A percentile compares a stretch with the other conserved stretches of the same genome.
Evolutionary conservation across 1,140 invertebrate genomes (phyloP).

Genomic region (Lithobius niger): DNA sequence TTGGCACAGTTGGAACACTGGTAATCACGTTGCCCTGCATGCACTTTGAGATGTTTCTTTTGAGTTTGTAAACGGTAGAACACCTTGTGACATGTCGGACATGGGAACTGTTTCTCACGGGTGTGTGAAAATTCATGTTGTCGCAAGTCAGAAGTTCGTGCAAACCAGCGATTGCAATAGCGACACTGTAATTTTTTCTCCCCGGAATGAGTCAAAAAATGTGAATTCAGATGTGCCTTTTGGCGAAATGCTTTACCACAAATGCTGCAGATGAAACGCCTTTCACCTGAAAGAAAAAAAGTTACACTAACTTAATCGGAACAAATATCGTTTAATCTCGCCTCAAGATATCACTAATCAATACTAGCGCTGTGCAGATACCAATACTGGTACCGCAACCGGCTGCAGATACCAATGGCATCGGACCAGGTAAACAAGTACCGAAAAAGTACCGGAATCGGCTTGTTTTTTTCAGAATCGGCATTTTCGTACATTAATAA

Average conservation of each 20-base stretch:
- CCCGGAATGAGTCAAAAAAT: conserved; percentile 10
- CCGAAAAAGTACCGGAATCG: no score
- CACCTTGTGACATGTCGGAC: not conserved
- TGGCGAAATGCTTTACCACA: conserved; percentile 11
- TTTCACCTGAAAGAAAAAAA: conserved; percentile 6
- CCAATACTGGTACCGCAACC: no score
- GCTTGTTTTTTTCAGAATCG: no score
- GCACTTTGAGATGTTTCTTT: conserved; percentile 7
- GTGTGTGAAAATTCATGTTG: conserved; percentile 2
- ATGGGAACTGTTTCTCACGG: not conserved
- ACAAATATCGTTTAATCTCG: no score
- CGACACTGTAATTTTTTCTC: conserved; percentile 10
- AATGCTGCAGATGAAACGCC: conserved; percentile 2
- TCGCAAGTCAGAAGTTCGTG: conserved; percentile 1
- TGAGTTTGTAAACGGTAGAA: conserved; percentile 5
- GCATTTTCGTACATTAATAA: no score
- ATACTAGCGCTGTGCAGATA: no score
- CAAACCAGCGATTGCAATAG: conserved; percentile 8
- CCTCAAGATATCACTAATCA: no score
- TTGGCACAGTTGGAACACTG: not conserved
- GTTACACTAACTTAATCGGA: no score
- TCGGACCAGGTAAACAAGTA: no score
- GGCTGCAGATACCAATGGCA: no score
- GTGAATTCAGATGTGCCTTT: conserved; percentile 6
- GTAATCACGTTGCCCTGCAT: not conserved